Evolutionary conservation across 2,113 vertebrate genomes (phyloP).

Genomic region (Spea bombifrons): DNA sequence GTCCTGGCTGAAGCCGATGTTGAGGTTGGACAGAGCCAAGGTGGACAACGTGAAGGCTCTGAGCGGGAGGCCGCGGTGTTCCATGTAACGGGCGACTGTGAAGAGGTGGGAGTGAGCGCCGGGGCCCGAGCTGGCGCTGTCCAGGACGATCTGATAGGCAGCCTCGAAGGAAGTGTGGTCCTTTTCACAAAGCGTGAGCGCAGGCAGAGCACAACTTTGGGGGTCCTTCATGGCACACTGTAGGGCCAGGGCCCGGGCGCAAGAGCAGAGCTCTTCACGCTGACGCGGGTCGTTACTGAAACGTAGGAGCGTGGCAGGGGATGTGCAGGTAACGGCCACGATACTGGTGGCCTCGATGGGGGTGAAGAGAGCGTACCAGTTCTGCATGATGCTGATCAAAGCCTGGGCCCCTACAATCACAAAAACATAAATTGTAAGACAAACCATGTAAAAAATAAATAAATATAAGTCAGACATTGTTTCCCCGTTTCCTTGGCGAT

Average conservation of each 20-base stretch:
- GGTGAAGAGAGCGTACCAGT: conserved; percentile 65
- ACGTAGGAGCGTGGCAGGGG: conserved; percentile 59
- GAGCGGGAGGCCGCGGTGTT: conserved; percentile 60
- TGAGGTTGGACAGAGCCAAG: conserved; percentile 63
- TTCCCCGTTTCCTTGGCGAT: background rate
- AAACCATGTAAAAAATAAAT: background rate
- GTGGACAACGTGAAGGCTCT: conserved; percentile 66
- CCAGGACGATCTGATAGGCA: conserved; percentile 65
- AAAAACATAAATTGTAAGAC: background rate
- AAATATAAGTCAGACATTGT: background rate
- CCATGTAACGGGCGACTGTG: conserved; percentile 65
- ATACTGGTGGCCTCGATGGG: conserved; percentile 64
- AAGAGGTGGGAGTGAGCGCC: conserved; percentile 66
- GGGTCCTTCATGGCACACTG: conserved; percentile 69
- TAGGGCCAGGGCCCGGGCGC: conserved; percentile 61
- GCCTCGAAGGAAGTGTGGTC: conserved; percentile 65
- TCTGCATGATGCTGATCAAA: conserved; percentile 64
- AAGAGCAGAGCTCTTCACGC: conserved; percentile 63
- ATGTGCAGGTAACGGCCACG: conserved; percentile 59
- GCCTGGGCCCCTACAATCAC: conserved; percentile 54
- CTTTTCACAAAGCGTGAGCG: conserved; percentile 66
- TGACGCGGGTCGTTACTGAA: conserved; percentile 55
- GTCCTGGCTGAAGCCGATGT: conserved; percentile 66
- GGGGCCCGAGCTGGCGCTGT: conserved; percentile 55
- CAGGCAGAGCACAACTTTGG: conserved; percentile 62